Evolutionary conservation across 2,113 vertebrate genomes (phyloP), one percentile per base, ranked within the genome.

Genomic region (Tetraodon nigroviridis): DNA sequence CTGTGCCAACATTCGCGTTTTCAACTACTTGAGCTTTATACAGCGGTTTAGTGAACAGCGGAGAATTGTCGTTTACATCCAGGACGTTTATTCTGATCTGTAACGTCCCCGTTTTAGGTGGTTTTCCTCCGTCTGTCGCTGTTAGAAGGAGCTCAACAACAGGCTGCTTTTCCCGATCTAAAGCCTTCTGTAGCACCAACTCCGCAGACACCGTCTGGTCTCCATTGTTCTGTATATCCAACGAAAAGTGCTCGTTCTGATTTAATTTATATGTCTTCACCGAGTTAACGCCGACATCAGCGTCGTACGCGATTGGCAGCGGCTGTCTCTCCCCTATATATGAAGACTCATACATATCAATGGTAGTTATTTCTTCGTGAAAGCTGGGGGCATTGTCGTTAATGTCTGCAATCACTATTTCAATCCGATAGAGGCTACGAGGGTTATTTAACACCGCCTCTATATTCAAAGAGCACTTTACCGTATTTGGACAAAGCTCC

Each of bases 301-400:
- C 21, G 18, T 92, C 89, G 32, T 73, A 55, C 2, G 89, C 88
- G 1, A 32, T 57, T 0, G 85, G 86, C 0, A 92, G 51, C 0
- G 73, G 74, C 52, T 86, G 81, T 3, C 71, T 69, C 0, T 90
- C 89, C 0, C 90, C 89, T 0, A 63, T 2, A 50, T 72, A 64
- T 0, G 84, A 77, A 0, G 21, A 55, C 2, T 91, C 90, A 2
- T 0, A 67, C 16, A 91, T 76, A 6, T 91, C 87, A 0, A 90
- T 12, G 5, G 21, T 32, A 4, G 1, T 24, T 2, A 21, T 48
- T 15, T 71, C 68, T 2, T 80, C 67, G 0, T n/a, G 8, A 70
- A 45, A 92, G 24, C 24, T 37, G 0, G 89, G 91, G 0, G 77
- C 53, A 64, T 92, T 89, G 41, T 91, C 90, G 60, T 92, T 92